phyloP scores from a whole-genome alignment of 2,797 vertebrate species.

The Gadopsis marmoratus region DNA sequence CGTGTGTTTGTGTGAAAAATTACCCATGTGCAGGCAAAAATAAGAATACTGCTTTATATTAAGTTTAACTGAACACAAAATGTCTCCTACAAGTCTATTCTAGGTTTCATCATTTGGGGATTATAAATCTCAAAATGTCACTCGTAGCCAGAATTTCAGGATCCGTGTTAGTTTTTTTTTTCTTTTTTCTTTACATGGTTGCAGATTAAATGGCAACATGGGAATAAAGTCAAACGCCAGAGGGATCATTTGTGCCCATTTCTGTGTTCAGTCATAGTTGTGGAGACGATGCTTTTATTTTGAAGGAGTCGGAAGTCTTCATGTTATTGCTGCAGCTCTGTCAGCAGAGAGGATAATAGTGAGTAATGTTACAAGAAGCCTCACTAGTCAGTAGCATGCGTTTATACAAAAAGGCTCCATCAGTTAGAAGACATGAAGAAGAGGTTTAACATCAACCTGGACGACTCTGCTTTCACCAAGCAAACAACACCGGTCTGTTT shows the following conservation, averaged over 20 bases:
- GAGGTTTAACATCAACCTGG: slow-evolving; percentile 84
- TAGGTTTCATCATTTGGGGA: neutral
- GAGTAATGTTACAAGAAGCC: neutral
- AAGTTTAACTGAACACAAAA: too few species aligned
- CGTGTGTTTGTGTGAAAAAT: neutral
- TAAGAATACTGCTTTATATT: neutral
- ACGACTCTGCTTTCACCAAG: slow-evolving; percentile 83
- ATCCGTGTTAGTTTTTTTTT: neutral
- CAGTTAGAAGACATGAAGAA: slow-evolving; percentile 70
- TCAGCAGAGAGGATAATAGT: too few species aligned
- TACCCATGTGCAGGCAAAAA: neutral
- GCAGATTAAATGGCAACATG: neutral
- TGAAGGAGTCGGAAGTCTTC: slow-evolving; percentile 46
- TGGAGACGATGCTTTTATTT: slow-evolving; percentile 35
- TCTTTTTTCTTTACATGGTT: neutral
- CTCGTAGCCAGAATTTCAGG: neutral
- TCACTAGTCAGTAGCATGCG: neutral
- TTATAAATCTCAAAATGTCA: neutral
- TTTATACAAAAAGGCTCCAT: neutral
- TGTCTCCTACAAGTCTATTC: too few species aligned
- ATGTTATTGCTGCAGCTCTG: neutral
- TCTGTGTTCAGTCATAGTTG: neutral
- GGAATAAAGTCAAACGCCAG: neutral
- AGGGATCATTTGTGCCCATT: neutral
- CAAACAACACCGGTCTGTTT: slow-evolving; percentile 82